Conservation (phyloP, 2,888 invertebrate species). For the Nephrotoma flavescens region DNA sequence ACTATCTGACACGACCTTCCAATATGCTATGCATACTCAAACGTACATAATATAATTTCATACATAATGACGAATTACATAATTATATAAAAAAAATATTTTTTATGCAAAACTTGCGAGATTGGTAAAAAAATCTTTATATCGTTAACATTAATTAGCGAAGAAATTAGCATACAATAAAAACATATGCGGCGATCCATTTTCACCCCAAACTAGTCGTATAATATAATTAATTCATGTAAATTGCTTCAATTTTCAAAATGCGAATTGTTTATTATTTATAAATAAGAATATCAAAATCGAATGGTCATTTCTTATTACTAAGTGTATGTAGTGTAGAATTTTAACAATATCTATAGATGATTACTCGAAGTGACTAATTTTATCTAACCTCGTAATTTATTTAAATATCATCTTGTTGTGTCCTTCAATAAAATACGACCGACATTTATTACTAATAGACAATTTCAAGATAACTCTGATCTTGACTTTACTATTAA, state of each 20-base stretch:
- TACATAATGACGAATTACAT: background rate
- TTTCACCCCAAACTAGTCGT: background rate
- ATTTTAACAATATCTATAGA: too few species aligned
- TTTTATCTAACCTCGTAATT: too few species aligned
- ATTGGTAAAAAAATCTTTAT: background rate
- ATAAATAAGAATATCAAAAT: too few species aligned
- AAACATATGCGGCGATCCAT: too few species aligned
- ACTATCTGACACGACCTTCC: background rate
- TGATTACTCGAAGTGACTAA: too few species aligned
- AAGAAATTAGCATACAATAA: background rate
- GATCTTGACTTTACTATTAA: background rate
- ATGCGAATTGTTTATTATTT: too few species aligned
- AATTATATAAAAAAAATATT: background rate
- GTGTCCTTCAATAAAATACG: background rate
- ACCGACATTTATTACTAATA: background rate
- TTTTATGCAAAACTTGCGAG: background rate
- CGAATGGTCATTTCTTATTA: too few species aligned
- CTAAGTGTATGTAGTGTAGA: too few species aligned
- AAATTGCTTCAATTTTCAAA: background rate
- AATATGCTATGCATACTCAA: background rate
- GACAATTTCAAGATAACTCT: background rate
- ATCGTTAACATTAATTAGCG: background rate
- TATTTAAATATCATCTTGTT: background rate
- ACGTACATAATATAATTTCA: background rate
- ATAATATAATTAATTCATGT: background rate